phyloP scores from a whole-genome alignment of 2,888 invertebrate genomes.

The Trissolcus japonicus region DNA sequence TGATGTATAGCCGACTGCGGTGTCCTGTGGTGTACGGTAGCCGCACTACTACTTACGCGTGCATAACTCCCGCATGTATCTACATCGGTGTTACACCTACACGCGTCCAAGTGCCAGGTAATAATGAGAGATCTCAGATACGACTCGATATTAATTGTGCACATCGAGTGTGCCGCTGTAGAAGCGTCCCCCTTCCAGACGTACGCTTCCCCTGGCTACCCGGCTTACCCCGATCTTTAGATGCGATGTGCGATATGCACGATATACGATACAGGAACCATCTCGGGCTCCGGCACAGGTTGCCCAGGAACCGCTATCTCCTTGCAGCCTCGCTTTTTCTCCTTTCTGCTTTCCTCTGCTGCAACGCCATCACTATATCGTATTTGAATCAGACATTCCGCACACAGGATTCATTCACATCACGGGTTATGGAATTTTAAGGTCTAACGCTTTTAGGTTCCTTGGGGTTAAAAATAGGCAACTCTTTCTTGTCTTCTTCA shows the following conservation, averaged over 20 bases:
- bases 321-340: constrained; percentile 34
- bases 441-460: too few relatives aligned
- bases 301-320: constrained; percentile 38
- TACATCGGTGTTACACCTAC: constrained; percentile 65
- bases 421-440: neutral
- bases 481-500: neutral
- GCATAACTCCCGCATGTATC: constrained; percentile 62
- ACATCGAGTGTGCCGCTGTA: constrained; percentile 61
- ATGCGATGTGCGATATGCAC: constrained; percentile 69
- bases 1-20: constrained; percentile 73
- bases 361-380: constrained; percentile 34
- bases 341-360: constrained; percentile 30
- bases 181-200: constrained; percentile 23
- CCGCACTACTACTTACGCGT: constrained; percentile 64
- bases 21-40: constrained; percentile 75
- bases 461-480: too few relatives aligned
- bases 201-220: constrained; percentile 61
- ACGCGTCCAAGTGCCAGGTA: constrained; percentile 65
- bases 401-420: constrained; percentile 16
- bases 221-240: constrained; percentile 74
- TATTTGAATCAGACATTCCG: constrained; percentile 47
- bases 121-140: constrained; percentile 76
- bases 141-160: constrained; percentile 74
- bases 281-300: constrained; percentile 50
- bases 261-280: constrained; percentile 59